Percentiles rank a stretch among this genome's conserved stretches.
These are phyloP conservation scores for Pogonus chalceus DNA, from an alignment of 1,140 invertebrate genomes.

Conservation along the genomic window DNA sequence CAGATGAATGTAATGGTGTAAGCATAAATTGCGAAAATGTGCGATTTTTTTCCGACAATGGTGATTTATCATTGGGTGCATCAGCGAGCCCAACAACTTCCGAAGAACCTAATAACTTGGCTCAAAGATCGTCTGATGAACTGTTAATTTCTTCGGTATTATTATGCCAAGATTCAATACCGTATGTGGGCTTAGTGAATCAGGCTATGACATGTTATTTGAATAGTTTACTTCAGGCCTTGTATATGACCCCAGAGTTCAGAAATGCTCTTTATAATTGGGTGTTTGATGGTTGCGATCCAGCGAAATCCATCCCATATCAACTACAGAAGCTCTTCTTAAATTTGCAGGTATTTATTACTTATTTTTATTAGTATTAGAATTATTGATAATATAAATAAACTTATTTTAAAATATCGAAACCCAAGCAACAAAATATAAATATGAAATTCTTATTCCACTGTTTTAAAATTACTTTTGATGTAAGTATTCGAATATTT, in stretches of 20 bases:
- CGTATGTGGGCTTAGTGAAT: constrained; percentile 80
- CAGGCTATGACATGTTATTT: constrained; percentile 93
- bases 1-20: constrained; percentile 18
- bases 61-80: constrained; percentile 40
- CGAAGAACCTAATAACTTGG: constrained; percentile 19
- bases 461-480: too few species aligned
- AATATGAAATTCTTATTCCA: not conserved
- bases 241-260: constrained; percentile 94
- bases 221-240: constrained; percentile 79
- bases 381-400: not conserved
- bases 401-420: not conserved
- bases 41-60: constrained; percentile 15
- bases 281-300: constrained; percentile 64
- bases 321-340: constrained; percentile 84
- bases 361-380: not conserved
- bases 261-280: constrained; percentile 82
- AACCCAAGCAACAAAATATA: not conserved
- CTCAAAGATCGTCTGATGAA: not conserved
- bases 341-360: constrained; percentile 75
- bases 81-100: constrained; percentile 44
- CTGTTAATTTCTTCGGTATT: not conserved
- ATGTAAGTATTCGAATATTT: too few species aligned
- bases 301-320: constrained; percentile 69
- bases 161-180: constrained; percentile 8
- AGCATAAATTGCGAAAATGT: too few species aligned